Base-by-base conservation (phyloP, 2,797 vertebrate species). In the Lycodopsis pacificus region DNA sequence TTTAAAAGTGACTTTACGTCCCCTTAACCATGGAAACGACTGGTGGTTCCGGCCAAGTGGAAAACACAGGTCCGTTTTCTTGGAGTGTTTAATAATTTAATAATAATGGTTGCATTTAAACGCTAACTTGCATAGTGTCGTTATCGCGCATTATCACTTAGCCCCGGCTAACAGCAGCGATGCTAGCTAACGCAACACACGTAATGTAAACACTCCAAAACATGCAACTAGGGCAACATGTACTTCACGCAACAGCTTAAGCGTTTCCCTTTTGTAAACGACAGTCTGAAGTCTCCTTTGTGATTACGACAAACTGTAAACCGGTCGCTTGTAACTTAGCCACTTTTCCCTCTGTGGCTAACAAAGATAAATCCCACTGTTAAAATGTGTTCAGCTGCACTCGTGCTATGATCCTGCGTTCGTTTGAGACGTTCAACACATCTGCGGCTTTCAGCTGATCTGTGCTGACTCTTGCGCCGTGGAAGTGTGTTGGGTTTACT, bases 31-130 rank as follows among this genome's bases (percentile, higher is more conserved):
- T 93, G 89, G 85, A 87, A 56, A 69, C 71, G 4, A 36, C 30
- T 32, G 57, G 20, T 20, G 38, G 38, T 3, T n/a, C 57, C 2
- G 3, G 1, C 19, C 74, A 56, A 14, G 19, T 63, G 68, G 77
- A 81, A 51, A 87, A 78, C 63, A 67, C 89, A 76, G 91, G 87
- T 93, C 46, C 2, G 91, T 38, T 38, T 38, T 85, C 12, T 11
- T 19, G 0, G 0, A 40, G 3, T 19, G 17, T 56, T 20, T 2
- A 2, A 4, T 10, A 0, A 3, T 17, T n/a, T 5, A 14, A 27
- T 27, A 30, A 30, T 30, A 30, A 30, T 30, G 30, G 17, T 61
- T 2, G 2, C 12, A 22, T 58, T 12, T 42, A 19, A n/a, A 25
- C 11, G 46, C 6, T 25, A 19, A 13, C 25, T 46, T 7, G 6